Percentiles rank a stretch among this genome's conserved stretches.
phyloP scores from a whole-genome alignment of 2,888 invertebrate species.

The Bruchidius siliquastri region DNA sequence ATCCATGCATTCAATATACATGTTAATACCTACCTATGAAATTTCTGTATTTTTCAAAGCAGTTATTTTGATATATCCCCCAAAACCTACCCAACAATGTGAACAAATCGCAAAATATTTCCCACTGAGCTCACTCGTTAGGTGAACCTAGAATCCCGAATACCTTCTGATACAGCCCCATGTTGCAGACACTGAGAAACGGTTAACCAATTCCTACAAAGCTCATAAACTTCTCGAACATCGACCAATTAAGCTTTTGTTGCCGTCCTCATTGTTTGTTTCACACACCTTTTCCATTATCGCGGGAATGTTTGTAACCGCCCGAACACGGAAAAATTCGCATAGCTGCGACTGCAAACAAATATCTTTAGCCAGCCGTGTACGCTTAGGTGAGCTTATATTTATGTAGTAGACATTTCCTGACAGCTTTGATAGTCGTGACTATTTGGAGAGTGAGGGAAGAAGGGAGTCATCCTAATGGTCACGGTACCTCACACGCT shows the following conservation, averaged over 20 bases:
- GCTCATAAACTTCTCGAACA: neutral
- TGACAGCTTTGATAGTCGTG: no score
- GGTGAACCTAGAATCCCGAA: neutral
- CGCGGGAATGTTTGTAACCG: conserved; percentile 37
- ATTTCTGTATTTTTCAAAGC: no score
- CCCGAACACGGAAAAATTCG: conserved; percentile 35
- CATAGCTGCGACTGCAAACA: conserved; percentile 19
- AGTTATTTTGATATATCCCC: no score
- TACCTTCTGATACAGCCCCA: neutral
- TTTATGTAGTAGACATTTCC: neutral
- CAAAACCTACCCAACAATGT: no score
- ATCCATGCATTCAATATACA: no score
- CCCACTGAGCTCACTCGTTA: no score
- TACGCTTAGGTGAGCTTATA: conserved; percentile 11
- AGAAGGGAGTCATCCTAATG: no score
- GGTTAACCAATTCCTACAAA: neutral
- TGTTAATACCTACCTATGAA: no score
- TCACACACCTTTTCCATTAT: conserved; percentile 46
- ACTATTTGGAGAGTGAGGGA: no score
- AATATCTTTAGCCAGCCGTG: neutral
- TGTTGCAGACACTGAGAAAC: neutral
- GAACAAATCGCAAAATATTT: no score
- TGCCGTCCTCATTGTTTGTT: conserved; percentile 6
- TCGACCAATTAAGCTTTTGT: neutral
- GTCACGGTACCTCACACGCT: no score